Evolutionary conservation across 2,113 vertebrate genomes (phyloP).

Genomic region (Ctenomys sociabilis): DNA sequence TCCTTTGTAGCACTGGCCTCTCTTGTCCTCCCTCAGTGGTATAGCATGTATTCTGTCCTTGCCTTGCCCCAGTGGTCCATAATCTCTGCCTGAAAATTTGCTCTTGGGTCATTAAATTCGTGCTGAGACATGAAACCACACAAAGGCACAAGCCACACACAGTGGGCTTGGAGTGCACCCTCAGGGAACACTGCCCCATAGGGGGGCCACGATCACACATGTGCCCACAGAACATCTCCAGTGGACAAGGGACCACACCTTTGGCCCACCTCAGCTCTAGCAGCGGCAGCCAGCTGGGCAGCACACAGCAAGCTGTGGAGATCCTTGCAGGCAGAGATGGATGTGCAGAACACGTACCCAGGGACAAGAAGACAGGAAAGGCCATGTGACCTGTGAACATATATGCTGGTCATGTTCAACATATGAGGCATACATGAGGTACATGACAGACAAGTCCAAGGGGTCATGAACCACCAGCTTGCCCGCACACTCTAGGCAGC

Average conservation of each 20-base stretch:
- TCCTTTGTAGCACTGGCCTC: neutral
- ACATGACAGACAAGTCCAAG: neutral
- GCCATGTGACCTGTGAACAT: rapidly evolving
- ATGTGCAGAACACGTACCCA: neutral
- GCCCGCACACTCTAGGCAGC: neutral
- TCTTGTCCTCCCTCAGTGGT: neutral
- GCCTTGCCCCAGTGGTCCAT: neutral
- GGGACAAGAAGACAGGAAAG: neutral
- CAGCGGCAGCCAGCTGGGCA: neutral
- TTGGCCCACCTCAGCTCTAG: rapidly evolving
- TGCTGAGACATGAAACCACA: neutral
- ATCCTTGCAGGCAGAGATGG: neutral
- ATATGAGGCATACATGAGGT: neutral
- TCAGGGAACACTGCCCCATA: neutral
- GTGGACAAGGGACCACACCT: neutral
- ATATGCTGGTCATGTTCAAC: neutral
- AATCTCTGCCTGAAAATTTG: neutral
- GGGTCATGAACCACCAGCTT: neutral
- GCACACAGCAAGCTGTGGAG: neutral
- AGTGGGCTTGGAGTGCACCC: neutral
- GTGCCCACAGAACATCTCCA: neutral
- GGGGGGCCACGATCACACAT: neutral
- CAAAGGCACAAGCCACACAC: neutral
- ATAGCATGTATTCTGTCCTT: neutral
- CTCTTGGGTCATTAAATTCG: neutral